Base-by-base conservation (phyloP, 2,888 invertebrate species). In the Lampropteryx suffumata region DNA sequence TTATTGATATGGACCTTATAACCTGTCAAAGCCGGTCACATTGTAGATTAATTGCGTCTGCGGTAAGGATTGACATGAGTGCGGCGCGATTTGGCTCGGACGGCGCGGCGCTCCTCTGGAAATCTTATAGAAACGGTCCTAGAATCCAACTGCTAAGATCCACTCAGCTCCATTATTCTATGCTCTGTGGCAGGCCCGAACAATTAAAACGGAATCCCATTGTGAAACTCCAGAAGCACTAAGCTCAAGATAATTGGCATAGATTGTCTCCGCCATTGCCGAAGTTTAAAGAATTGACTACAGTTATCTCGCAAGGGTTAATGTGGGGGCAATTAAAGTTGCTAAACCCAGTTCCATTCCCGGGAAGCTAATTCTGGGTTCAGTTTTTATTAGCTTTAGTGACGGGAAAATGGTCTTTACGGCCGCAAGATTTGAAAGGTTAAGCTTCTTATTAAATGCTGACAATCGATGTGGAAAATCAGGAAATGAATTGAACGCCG, bases 231-330 rank as follows among this genome's bases (percentile, higher is more conserved):
- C 56, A 61, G 59, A 55, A 62, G 69, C 70, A 69, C 75, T 82
- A 82, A 85, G 82, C 80, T 76, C 70, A 64, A 82, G 83, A 82
- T 85, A 87, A 87, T 87, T 84, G 83, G 69, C 64, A 65, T 69
- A 79, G 86, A 85, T 85, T 81, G 83, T 81, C 82, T 73, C 73
- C 71, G 64, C 75, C 73, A 77, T 76, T 73, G 79, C 65, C 74
- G 59, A 81, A 84, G 77, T 85, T 85, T 84, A 82, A 84, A 85
- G 82, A 87, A 86, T 84, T 71, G 79, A 78, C 77, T 80, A 73
- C 76, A 80, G 79, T 73, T 84, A 82, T 82, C 83, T 79, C 60
- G 82, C 77, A 81, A 82, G 85, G 83, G 86, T 84, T 85, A 81
- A 83, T 82, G 83, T 78, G 77, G 80, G 75, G 64, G 74, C 72